Evolutionary conservation across 1,140 invertebrate species (phyloP).

Genomic region (Wiebesia pumilae): DNA sequence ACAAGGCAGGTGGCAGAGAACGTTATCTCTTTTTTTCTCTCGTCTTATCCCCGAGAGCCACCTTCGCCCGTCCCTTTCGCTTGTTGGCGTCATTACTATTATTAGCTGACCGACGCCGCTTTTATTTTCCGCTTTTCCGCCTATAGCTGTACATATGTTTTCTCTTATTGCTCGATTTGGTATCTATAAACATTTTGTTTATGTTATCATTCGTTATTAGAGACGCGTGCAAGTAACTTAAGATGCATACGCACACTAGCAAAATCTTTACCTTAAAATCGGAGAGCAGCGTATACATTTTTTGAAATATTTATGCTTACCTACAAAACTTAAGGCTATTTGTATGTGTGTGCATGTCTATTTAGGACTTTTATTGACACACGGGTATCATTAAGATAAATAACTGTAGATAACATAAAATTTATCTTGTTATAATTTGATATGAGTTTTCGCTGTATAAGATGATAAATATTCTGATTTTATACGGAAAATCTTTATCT

Average conservation of each 20-base stretch:
- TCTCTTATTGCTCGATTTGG: background rate
- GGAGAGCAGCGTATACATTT: background rate
- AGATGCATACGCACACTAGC: too few species aligned
- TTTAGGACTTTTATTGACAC: too few species aligned
- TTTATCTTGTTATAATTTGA: background rate
- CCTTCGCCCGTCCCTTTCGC: slow-evolving; percentile 24
- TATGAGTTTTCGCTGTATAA: background rate
- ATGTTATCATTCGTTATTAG: background rate
- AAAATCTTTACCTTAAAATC: background rate
- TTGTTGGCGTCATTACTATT: slow-evolving; percentile 62
- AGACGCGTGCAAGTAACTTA: background rate
- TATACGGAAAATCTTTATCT: too few species aligned
- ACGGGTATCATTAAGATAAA: too few species aligned
- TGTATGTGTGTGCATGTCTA: too few species aligned
- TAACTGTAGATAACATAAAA: background rate
- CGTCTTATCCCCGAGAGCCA: slow-evolving; percentile 54
- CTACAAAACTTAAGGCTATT: too few species aligned
- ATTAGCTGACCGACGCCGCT: slow-evolving; percentile 59
- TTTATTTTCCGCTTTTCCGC: slow-evolving; percentile 35
- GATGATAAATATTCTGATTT: too few species aligned
- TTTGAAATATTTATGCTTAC: background rate
- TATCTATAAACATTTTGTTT: background rate
- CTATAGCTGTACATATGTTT: background rate
- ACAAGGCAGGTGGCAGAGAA: background rate
- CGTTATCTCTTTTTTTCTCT: background rate